These are phyloP conservation scores for Vidua chalybeata DNA, from an alignment of 2,113 vertebrate species.

Conservation along the genomic window DNA sequence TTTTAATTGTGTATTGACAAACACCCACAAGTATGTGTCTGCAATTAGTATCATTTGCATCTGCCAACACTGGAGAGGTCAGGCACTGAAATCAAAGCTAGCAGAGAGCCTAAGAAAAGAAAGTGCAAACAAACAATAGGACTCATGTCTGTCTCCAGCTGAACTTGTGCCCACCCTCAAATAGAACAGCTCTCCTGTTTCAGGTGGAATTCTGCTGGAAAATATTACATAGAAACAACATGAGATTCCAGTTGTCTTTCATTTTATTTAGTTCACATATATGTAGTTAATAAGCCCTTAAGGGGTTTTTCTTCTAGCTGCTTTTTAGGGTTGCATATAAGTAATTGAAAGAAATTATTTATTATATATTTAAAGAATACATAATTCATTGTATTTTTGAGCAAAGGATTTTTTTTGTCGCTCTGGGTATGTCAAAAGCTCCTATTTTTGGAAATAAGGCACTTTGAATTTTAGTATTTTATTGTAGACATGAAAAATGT, in stretches of 20 bases:
- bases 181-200: background rate
- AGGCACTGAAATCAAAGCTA: background rate
- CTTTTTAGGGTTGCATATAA: background rate
- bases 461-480: background rate
- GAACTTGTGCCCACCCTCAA: rapidly evolving
- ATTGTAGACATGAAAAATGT: background rate
- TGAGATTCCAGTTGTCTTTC: background rate
- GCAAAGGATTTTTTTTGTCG: background rate
- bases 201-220: background rate
- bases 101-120: background rate
- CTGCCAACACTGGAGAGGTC: background rate
- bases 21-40: background rate
- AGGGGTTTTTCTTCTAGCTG: background rate
- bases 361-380: background rate
- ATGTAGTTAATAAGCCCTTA: background rate
- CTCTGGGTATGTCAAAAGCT: background rate
- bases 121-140: background rate
- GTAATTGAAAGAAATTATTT: background rate
- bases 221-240: background rate
- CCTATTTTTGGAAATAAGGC: background rate
- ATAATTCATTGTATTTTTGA: background rate
- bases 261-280: background rate
- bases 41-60: background rate
- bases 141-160: background rate
- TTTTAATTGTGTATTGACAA: background rate